These are phyloP conservation scores for Cremastinae sp. DNA, from an alignment of 2,888 invertebrate species.

Conservation along the genomic window DNA sequence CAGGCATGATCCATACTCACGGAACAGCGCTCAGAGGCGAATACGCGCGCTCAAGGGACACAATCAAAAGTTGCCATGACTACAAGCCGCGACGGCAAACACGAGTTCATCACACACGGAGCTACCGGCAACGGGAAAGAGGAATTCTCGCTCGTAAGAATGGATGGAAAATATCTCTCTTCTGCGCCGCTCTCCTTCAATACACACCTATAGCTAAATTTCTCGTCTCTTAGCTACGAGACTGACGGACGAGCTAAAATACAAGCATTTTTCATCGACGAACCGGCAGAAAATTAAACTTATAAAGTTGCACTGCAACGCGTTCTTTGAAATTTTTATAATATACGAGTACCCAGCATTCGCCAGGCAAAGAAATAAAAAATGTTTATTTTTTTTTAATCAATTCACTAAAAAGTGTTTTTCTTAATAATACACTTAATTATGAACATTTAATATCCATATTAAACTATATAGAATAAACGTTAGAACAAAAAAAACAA, in stretches of 20 bases:
- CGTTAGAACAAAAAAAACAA: no score
- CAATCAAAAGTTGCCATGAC: slow-evolving; percentile 78
- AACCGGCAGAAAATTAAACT: no score
- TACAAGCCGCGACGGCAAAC: slow-evolving; percentile 63
- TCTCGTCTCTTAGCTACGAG: background rate
- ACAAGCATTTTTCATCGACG: no score
- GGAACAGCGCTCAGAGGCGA: slow-evolving; percentile 47
- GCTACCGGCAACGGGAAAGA: background rate
- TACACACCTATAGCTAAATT: background rate
- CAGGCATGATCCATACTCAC: slow-evolving; percentile 53
- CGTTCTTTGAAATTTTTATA: slow-evolving; percentile 10
- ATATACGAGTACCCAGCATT: no score
- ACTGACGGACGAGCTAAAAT: no score
- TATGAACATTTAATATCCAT: no score
- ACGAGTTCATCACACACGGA: slow-evolving; percentile 40
- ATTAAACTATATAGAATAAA: no score
- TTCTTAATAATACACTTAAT: no score
- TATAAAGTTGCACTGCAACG: no score
- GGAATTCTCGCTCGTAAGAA: slow-evolving; percentile 30
- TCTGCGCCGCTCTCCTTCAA: background rate
- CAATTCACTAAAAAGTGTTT: no score
- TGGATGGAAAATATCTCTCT: slow-evolving; percentile 34
- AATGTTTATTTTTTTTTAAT: no score
- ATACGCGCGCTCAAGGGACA: slow-evolving; percentile 64
- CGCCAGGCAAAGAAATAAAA: no score